Evolutionary conservation across 2,113 vertebrate species (phyloP), one percentile per base, ranked within the genome.

Genomic region (Dromaius novaehollandiae): DNA sequence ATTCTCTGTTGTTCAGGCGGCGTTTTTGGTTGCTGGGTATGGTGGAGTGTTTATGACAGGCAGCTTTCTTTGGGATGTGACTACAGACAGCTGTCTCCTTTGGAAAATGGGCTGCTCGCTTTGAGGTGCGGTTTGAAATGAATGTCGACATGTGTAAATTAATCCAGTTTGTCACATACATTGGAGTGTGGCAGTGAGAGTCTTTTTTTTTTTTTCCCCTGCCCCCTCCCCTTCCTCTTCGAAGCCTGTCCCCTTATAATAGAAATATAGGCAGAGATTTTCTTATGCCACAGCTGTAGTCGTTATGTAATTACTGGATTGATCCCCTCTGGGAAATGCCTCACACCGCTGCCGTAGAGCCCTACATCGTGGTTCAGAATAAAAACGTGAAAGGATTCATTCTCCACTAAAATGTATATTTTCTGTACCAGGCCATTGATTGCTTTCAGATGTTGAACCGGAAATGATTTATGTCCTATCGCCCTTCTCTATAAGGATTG

Each of bases 81-180:
- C 86, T 82, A 38, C 81, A 85, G 95, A 89, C 94, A 97, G 83
- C 96, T 95, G 95, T 92, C 92, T 93, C 53, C 89, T 82, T 46
- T 55, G 68, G 92, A 66, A 93, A 95, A 93, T 61, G 66, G 77
- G 44, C 90, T 93, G 85, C 69, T 87, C 76, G 24, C 73, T 94
- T 44, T 12, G 19, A 90, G 70, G 78, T n/a, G 74, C 8, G 2
- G 21, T 91, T 93, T 91, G 94, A 94, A 93, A 94, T 81, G 91
- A 70, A 78, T 93, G 87, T 58, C 5, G 75, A 82, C 92, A 25
- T 42, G 46, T 63, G 87, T 83, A 58, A 82, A 96, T 95, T 93
- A 95, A 94, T 95, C 75, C 94, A 75, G 78, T 95, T 95, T 96
- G 97, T 96, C 91, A 94, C 91, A n/a, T 91, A 94, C 64, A 30